A percentile compares a stretch with the other conserved stretches of the same genome.
phyloP scores from a whole-genome alignment of 1,140 invertebrate species.

The Hetaerina americana region DNA sequence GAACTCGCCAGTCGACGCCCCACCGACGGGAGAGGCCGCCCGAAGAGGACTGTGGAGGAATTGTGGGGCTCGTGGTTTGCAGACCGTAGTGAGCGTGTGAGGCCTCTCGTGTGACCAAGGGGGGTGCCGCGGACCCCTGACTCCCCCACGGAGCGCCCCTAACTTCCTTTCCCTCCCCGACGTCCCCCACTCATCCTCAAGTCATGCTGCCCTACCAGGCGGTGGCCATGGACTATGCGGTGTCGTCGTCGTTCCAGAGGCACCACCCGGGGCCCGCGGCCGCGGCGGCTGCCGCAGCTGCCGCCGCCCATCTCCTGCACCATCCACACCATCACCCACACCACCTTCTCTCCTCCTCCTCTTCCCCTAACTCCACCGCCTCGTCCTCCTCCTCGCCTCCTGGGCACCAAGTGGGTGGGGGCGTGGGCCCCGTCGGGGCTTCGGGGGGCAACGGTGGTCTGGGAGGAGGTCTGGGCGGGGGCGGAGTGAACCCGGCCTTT shows the following conservation, averaged over 20 bases:
- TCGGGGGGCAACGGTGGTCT: slow-evolving; percentile 39
- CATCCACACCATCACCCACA: background rate
- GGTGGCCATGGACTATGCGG: slow-evolving; percentile 78
- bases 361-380: background rate
- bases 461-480: slow-evolving; percentile 22
- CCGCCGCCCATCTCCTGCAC: slow-evolving; percentile 5
- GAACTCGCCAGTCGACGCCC: too few relatives aligned
- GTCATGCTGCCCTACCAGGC: slow-evolving; percentile 76
- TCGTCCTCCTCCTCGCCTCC: background rate
- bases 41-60: too few relatives aligned
- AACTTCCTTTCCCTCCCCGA: too few relatives aligned
- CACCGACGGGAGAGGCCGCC: too few relatives aligned
- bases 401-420: slow-evolving; percentile 37
- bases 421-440: slow-evolving; percentile 33
- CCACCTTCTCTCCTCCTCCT: background rate
- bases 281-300: slow-evolving; percentile 14
- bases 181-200: background rate
- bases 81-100: too few relatives aligned
- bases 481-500: slow-evolving; percentile 46
- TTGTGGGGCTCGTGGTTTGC: too few relatives aligned
- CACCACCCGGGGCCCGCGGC: slow-evolving; percentile 14
- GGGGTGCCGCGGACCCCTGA: too few relatives aligned
- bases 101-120: too few relatives aligned
- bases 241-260: slow-evolving; percentile 52
- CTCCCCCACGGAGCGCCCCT: too few relatives aligned